Percentiles rank a stretch among this genome's conserved stretches.
Evolutionary conservation across 1,140 invertebrate species (phyloP).

Genomic region (Listronotus oregonensis): DNA sequence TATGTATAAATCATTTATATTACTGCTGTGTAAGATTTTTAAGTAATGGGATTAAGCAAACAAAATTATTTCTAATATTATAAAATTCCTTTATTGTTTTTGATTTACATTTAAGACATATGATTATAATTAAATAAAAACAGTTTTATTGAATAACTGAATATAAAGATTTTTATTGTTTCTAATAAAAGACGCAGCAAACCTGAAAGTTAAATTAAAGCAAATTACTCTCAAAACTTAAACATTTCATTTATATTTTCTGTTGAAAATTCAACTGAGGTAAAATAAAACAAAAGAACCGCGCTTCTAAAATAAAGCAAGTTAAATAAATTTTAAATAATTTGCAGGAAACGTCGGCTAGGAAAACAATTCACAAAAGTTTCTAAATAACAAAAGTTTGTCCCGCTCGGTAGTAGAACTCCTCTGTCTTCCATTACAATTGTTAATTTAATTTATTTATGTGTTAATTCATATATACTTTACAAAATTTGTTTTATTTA

Average conservation of each 20-base stretch:
- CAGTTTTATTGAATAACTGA: no score
- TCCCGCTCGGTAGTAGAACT: constrained; percentile 9
- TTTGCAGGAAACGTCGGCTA: constrained; percentile 33
- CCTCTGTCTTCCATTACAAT: constrained; percentile 38
- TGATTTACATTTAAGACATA: no score
- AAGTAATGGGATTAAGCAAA: no score
- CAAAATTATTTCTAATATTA: no score
- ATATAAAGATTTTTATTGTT: constrained; percentile 12
- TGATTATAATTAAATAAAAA: no score
- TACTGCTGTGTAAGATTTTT: no score
- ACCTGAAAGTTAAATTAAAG: constrained; percentile 27
- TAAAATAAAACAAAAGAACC: constrained; percentile 11
- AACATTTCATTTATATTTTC: constrained; percentile 20
- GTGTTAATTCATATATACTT: constrained; percentile 32
- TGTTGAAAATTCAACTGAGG: constrained; percentile 4
- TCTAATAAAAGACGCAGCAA: constrained; percentile 12
- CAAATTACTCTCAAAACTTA: constrained; percentile 30
- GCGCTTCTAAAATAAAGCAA: constrained; percentile 23
- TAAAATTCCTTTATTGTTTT: no score
- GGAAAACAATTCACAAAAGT: constrained; percentile 33
- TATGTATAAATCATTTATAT: no score
- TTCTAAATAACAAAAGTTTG: constrained; percentile 34
- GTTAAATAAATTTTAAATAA: constrained; percentile 37
- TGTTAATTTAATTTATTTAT: constrained; percentile 44
- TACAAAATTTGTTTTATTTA: constrained; percentile 41